Conservation (phyloP, 2,113 vertebrate species). For the Lates calcarifer region DNA sequence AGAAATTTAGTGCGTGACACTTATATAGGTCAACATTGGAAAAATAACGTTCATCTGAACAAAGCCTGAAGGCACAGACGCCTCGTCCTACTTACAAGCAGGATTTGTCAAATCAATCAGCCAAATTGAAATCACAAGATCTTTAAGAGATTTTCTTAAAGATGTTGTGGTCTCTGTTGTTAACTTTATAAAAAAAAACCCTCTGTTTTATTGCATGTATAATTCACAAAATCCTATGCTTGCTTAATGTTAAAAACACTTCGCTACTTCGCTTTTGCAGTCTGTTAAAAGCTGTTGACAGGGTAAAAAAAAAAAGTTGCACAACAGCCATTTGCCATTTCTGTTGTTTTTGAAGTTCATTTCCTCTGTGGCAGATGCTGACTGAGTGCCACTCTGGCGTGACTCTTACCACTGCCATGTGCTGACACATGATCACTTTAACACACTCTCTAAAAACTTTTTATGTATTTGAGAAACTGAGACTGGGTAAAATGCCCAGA, state of each 20-base stretch:
- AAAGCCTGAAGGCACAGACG: constrained; percentile 33
- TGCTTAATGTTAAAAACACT: neutral
- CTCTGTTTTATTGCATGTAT: neutral
- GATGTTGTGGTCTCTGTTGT: neutral
- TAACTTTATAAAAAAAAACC: neutral
- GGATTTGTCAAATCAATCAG: constrained; percentile 7
- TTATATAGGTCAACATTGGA: constrained; percentile 33
- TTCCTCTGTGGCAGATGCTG: constrained; percentile 8
- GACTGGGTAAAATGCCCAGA: neutral
- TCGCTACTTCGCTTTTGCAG: neutral
- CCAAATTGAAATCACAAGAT: neutral
- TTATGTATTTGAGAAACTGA: neutral
- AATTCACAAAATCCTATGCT: neutral
- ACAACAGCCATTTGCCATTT: neutral
- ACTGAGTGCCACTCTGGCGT: constrained; percentile 1
- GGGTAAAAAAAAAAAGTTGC: neutral
- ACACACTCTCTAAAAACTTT: neutral
- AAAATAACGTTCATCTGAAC: constrained; percentile 5
- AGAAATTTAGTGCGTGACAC: constrained; percentile 3
- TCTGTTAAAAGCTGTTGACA: neutral
- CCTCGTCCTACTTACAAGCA: constrained; percentile 36
- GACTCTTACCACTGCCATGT: constrained; percentile 19
- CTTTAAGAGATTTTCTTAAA: neutral
- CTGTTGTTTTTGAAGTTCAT: constrained; percentile 2
- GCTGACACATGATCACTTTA: constrained; percentile 7